A percentile compares a stretch with the other conserved stretches of the same genome.
Evolutionary conservation across 2,888 invertebrate genomes (phyloP).

Genomic region (Rhagium mordax): DNA sequence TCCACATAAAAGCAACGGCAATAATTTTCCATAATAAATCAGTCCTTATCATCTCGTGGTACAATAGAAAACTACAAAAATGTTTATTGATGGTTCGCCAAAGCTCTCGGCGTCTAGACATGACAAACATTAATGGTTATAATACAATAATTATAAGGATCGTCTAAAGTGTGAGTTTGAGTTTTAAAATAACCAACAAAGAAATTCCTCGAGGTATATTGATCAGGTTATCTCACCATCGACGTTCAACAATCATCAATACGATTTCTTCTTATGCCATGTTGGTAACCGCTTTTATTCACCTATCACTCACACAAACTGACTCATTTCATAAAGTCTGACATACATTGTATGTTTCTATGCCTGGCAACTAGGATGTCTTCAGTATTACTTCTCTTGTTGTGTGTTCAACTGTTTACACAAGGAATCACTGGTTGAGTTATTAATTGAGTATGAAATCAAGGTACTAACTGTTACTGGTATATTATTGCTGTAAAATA

Average conservation of each 20-base stretch:
- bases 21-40: slow-evolving; percentile 45
- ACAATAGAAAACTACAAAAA: slow-evolving; percentile 39
- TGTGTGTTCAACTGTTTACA: neutral
- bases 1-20: slow-evolving; percentile 39
- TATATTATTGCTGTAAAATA: neutral
- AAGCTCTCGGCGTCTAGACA: slow-evolving; percentile 37
- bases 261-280: slow-evolving; percentile 11
- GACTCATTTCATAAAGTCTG: slow-evolving; percentile 22
- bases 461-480: neutral
- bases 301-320: slow-evolving; percentile 30
- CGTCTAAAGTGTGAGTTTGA: slow-evolving; percentile 14
- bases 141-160: slow-evolving; percentile 34
- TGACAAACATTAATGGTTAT: slow-evolving; percentile 42
- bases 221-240: slow-evolving; percentile 31
- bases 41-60: slow-evolving; percentile 34
- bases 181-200: slow-evolving; percentile 29
- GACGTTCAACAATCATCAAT: slow-evolving; percentile 27
- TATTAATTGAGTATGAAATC: neutral
- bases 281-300: slow-evolving; percentile 29
- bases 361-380: slow-evolving; percentile 1
- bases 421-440: neutral
- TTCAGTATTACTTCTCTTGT: neutral
- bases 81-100: slow-evolving; percentile 36
- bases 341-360: slow-evolving; percentile 14
- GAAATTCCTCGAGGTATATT: slow-evolving; percentile 26